phyloP scores from a whole-genome alignment of 2,888 invertebrate species.

The Drosophila subquinaria region DNA sequence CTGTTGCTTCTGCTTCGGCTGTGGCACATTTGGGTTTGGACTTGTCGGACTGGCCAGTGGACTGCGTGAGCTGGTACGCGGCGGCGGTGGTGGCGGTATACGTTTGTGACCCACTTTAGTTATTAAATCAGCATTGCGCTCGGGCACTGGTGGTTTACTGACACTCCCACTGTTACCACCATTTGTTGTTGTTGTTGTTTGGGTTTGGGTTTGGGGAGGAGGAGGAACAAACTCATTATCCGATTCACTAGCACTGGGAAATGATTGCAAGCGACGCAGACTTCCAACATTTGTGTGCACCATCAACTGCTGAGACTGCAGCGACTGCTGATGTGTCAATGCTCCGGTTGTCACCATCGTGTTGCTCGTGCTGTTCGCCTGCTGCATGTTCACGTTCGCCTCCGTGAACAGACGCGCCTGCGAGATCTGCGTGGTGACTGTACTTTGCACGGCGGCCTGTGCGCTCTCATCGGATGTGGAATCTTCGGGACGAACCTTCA shows the following conservation, averaged over 20 bases:
- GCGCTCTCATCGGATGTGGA: conserved; percentile 86
- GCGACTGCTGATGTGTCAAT: conserved; percentile 57
- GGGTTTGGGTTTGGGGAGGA: conserved; percentile 82
- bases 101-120: conserved; percentile 90
- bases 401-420: conserved; percentile 85
- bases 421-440: conserved; percentile 85
- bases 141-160: conserved; percentile 92
- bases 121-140: conserved; percentile 92
- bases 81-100: conserved; percentile 96
- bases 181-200: conserved; percentile 13
- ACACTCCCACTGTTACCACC: conserved; percentile 38
- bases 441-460: conserved; percentile 85
- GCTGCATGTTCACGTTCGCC: conserved; percentile 73
- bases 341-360: conserved; percentile 54
- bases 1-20: conserved; percentile 28
- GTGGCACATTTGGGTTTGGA: conserved; percentile 89
- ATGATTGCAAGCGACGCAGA: conserved; percentile 92
- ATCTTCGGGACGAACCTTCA: conserved; percentile 84
- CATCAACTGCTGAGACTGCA: conserved; percentile 69
- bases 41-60: conserved; percentile 94
- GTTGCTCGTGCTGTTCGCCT: conserved; percentile 61
- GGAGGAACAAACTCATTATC: conserved; percentile 90
- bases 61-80: conserved; percentile 95
- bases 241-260: conserved; percentile 94
- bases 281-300: conserved; percentile 86